Evolutionary conservation across 2,113 vertebrate genomes (phyloP), one percentile per base, ranked within the genome.

Genomic region (Mus spicilegus): DNA sequence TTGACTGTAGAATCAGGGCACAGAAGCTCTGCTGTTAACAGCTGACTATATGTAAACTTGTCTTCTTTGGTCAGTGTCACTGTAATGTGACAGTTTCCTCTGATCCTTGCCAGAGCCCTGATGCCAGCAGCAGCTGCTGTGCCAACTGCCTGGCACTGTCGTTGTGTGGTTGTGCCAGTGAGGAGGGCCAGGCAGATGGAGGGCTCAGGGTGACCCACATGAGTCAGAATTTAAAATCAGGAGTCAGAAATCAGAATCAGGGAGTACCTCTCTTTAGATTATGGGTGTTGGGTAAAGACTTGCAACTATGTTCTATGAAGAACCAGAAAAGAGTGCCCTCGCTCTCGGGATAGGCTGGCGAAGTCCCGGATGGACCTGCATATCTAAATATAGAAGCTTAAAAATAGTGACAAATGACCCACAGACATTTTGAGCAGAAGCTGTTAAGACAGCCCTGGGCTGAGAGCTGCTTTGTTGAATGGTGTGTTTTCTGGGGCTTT

Each of bases 401-500:
- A 96, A 96, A 93, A 76, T 85, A 93, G 82, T 91, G 49, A 85
- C 77, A 85, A 88, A 58, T 73, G 76, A 80, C 42, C 58, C 28
- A 63, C 46, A 94, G 20, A 26, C 26, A 5, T 84, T 94, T 89
- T 91, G 84, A 87, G 67, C 67, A 88, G 65, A 95, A 88, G 39
- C 28, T 77, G 5, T 78, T 58, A 14, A 69, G 72, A 33, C 54
- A 84, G 36, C 36, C 70, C 13, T 5, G 84, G 73, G 42, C 61
- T 63, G 67, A 42, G 36, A 33, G 77, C 70, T 67, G 33, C 30
- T 61, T 28, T 54, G 1, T 73, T 76, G 56, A 61, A 49, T 30
- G 87, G 1, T 69, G 12, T 13, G 14, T 28, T 58, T 16, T 87
- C 1, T 39, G 87, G 67, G 30, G 46, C 19, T 11, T 54, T 63